Percentiles rank a stretch among this genome's conserved stretches.
These are phyloP conservation scores for Tympanuchus pallidicinctus DNA, from an alignment of 2,113 vertebrate species.

Conservation along the genomic window DNA sequence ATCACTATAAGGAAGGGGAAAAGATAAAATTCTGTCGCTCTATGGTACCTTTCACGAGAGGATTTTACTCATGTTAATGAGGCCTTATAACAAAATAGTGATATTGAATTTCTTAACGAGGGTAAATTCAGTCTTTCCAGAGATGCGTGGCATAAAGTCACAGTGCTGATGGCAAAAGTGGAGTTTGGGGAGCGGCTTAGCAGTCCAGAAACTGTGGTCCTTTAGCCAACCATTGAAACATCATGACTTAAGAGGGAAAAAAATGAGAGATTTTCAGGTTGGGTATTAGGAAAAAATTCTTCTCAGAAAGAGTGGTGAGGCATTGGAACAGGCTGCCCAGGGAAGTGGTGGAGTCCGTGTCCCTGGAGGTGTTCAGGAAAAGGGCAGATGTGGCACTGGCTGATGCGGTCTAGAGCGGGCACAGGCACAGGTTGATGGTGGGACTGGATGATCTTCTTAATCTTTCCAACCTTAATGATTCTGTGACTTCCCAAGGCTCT, in stretches of 20 bases:
- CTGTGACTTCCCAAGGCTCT: background rate
- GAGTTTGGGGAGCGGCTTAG: background rate
- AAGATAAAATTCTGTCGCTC: constrained; percentile 45
- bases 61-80: constrained; percentile 57
- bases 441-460: no score
- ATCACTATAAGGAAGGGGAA: constrained; percentile 37
- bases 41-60: background rate
- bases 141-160: background rate
- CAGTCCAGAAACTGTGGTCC: background rate
- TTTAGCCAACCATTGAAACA: constrained; percentile 20
- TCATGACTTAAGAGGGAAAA: background rate
- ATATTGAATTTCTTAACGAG: constrained; percentile 21
- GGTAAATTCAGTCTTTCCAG: background rate
- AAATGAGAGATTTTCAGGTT: background rate
- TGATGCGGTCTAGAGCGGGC: no score
- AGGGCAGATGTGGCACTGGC: no score
- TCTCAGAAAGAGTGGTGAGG: no score
- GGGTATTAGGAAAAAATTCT: no score
- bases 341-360: no score
- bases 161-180: background rate
- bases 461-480: no score
- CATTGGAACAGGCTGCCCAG: no score
- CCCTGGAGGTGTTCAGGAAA: no score
- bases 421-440: no score
- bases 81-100: background rate